Base-by-base conservation (phyloP, 1,140 invertebrate genomes). In the Campoletis sonorensis region DNA sequence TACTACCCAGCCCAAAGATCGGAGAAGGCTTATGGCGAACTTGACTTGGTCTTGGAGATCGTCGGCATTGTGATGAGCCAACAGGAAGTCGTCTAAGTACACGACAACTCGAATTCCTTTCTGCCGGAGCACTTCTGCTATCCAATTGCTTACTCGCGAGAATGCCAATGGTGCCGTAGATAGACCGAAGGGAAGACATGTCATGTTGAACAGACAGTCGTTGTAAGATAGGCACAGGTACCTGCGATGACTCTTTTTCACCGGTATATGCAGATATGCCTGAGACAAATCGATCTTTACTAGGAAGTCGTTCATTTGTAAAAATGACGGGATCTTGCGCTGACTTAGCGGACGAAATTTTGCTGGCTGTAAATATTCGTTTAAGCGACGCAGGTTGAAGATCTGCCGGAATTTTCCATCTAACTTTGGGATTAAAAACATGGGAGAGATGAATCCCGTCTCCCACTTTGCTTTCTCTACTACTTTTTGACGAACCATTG, bases 141-240 rank as follows among this genome's bases (percentile, higher is more conserved):
- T 15, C 81, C 70, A 89, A 61, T 86, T 88, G 26, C 79, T 81
- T 27, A 89, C 58, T 45, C 82, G 86, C 13, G 86, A 73, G 54
- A 89, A 89, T 0, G 82, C 75, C 8, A 84, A 68, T 2, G 85
- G 85, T 21, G 84, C 85, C 13, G 75, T 84, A 15, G 86, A 75
- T 27, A 88, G 76, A 16, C 86, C 86, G 61, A 88, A 87, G 0
- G 86, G 84, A 79, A 89, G 82, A 77, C 88, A 90, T 0, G 85
- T 89, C 84, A 89, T 88, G 73, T 89, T 81, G 30, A 58, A 81
- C 2, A 80, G 8, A 16, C 37, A 18, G 10, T 67, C 68, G 30
- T 51, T 70, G 73, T 78, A 83, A n/a, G 33, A 37, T 27, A 80
- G 49, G 37, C 61, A 33, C 3, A 80, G 73, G 23, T 40, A 87